Evolutionary conservation across 2,113 vertebrate genomes (phyloP).

Genomic region (Saccopteryx bilineata): DNA sequence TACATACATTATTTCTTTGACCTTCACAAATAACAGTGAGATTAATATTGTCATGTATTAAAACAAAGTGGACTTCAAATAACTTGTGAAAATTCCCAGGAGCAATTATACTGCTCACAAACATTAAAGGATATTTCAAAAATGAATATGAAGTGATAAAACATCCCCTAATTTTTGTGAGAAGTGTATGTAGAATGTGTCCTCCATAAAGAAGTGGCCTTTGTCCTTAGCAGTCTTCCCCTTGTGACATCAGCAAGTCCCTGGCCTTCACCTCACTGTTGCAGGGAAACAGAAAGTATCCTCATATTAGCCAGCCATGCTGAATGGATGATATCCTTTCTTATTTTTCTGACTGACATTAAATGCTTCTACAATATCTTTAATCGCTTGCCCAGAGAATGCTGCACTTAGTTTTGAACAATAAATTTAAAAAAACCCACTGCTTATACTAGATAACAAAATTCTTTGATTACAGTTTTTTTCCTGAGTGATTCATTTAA

Average conservation of each 20-base stretch:
- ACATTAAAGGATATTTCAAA: no score
- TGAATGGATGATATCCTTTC: background rate
- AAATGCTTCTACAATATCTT: background rate
- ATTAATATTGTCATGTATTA: background rate
- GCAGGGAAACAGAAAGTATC: background rate
- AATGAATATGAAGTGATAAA: no score
- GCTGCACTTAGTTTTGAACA: background rate
- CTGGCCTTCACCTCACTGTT: background rate
- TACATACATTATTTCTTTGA: background rate
- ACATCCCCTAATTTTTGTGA: no score
- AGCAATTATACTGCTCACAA: background rate
- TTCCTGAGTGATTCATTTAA: constrained; percentile 49
- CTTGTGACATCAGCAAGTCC: background rate
- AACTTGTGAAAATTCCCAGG: background rate
- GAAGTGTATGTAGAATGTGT: background rate
- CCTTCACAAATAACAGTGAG: background rate
- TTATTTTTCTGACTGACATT: background rate
- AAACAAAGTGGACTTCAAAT: background rate
- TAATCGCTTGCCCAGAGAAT: background rate
- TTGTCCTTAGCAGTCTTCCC: background rate
- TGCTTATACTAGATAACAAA: background rate
- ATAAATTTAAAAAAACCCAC: background rate
- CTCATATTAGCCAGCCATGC: background rate
- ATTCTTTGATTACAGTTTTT: background rate
- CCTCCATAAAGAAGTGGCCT: background rate